Evolutionary conservation across 2,797 vertebrate species (phyloP).

Genomic region (Catharus ustulatus): DNA sequence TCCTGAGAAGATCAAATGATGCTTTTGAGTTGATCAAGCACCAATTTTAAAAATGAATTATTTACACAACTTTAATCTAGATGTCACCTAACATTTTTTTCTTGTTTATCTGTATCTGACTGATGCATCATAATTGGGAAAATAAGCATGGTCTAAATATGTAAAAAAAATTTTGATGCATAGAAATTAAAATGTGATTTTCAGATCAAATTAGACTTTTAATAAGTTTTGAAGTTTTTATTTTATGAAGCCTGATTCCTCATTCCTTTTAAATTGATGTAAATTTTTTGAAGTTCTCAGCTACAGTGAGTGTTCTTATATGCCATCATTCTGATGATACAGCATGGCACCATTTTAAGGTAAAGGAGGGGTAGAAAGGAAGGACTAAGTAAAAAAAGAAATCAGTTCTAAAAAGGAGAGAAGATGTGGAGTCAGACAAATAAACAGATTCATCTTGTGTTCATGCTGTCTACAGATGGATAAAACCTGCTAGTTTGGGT

Average conservation of each 20-base stretch:
- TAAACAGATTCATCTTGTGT: background rate
- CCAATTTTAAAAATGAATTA: conserved; percentile 45
- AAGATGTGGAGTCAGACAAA: background rate
- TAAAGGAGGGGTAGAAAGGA: background rate
- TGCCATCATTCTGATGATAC: background rate
- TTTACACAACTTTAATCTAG: conserved; percentile 34
- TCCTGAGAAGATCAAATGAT: conserved; percentile 42
- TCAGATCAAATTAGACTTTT: background rate
- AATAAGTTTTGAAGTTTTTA: background rate
- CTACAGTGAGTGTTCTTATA: rapidly evolving
- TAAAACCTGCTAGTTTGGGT: background rate
- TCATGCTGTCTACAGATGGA: background rate
- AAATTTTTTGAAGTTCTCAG: background rate
- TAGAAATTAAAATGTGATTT: background rate
- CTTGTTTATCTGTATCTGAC: background rate
- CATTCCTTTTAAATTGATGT: background rate
- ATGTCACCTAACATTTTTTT: background rate
- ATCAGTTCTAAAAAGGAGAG: background rate
- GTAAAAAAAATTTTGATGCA: background rate
- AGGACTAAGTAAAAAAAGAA: background rate
- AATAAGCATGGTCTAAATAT: background rate
- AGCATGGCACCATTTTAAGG: background rate
- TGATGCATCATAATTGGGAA: background rate
- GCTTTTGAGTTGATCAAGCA: conserved; percentile 40
- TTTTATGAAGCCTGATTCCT: background rate